phyloP scores from a whole-genome alignment of 2,888 invertebrate genomes.

The Tipula lateralis region DNA sequence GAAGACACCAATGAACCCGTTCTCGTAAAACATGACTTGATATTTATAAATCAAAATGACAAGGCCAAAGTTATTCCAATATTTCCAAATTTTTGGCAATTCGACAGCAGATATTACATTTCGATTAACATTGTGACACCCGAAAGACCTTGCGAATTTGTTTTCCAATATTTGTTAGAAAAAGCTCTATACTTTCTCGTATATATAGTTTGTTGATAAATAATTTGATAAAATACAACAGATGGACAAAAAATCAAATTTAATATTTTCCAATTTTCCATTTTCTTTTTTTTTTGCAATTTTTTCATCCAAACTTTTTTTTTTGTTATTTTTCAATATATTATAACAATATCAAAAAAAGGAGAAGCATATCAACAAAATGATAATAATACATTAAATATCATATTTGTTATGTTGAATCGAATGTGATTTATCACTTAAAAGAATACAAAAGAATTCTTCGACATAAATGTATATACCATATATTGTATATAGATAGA shows the following conservation, averaged over 20 bases:
- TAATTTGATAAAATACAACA: neutral
- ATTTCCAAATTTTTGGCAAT: neutral
- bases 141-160: neutral
- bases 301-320: neutral
- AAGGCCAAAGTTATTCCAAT: neutral
- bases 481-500: neutral
- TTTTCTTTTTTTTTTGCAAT: neutral
- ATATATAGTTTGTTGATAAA: neutral
- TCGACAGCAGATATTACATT: neutral
- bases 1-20: too few species aligned
- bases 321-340: neutral
- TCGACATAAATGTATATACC: neutral
- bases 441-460: neutral
- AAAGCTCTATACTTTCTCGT: neutral
- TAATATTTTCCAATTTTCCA: neutral
- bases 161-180: neutral
- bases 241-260: constrained; percentile 15
- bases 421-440: constrained; percentile 4
- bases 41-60: too few species aligned
- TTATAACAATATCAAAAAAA: neutral
- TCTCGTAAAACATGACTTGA: too few species aligned
- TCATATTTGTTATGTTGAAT: constrained; percentile 19
- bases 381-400: constrained; percentile 1
- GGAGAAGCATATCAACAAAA: neutral
- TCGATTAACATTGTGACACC: neutral